Base-by-base conservation (phyloP, 1,140 invertebrate species). In the Chrysomallon squamiferum region DNA sequence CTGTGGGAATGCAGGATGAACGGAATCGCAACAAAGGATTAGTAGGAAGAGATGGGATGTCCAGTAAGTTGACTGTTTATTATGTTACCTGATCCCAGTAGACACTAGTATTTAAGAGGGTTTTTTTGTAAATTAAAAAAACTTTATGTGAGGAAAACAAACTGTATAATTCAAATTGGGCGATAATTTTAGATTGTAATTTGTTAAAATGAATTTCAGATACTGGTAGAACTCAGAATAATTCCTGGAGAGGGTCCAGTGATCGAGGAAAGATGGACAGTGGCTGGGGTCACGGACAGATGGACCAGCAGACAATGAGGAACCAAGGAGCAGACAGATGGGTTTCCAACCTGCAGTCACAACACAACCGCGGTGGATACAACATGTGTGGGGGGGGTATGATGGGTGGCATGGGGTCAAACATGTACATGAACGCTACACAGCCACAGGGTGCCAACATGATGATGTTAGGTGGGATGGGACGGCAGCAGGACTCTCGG, bases 371-470 rank as follows among this genome's bases (percentile, higher is more conserved):
- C 30, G 27, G 65, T 2, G 50, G 22, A 5, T 50, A 45, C 22
- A 35, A 32, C 47, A 52, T 59, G 11, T 22, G 54, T n/a, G 9
- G 32, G 57, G 43, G 32, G 11, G 38, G 33, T 7, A 30, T 68
- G 20, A 38, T 61, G 11, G 33, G 54, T 13, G 57, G 52, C 7
- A 50, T 43, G 47, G 65, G 65, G 15, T 32, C 32, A 18, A 45
- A 50, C 29, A 57, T 68, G 49, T 68, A 68, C 54, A 59, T 68
- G 54, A n/a, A 30, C 15, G 43, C 59, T 27, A 61, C 49, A 11
- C 22, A 59, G 9, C 38, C 66, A 18, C 60, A 59, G 30, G 57
- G 54, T 52, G 41, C 32, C n/a, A 68, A 56, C 32, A 13, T 63
- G 18, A 68, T 54, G 47, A 56, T 68, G 56, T 32, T 61, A n/a